These are phyloP conservation scores for Lampropteryx suffumata DNA, from an alignment of 2,888 invertebrate genomes.

Conservation along the genomic window DNA sequence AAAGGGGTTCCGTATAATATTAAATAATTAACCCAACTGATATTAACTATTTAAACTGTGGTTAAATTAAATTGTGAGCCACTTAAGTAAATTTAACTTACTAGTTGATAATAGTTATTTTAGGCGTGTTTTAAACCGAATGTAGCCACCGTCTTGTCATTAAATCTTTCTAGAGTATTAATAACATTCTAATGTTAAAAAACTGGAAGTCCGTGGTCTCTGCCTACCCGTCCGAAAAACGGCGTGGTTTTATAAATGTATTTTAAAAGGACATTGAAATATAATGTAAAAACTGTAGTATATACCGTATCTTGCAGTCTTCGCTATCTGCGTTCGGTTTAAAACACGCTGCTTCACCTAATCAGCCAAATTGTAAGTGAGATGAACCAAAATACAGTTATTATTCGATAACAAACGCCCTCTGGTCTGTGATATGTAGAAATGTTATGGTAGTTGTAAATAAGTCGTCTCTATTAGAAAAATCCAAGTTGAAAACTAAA, in stretches of 20 bases:
- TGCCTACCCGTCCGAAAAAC: no score
- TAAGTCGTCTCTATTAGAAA: slow-evolving; percentile 16
- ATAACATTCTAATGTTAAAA: no score
- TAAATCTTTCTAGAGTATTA: no score
- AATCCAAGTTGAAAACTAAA: slow-evolving; percentile 21
- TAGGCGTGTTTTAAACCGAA: slow-evolving; percentile 9
- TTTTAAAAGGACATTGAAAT: no score
- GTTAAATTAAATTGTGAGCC: slow-evolving; percentile 28
- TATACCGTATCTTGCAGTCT: slow-evolving; percentile 4
- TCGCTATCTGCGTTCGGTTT: slow-evolving; percentile 4
- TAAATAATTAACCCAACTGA: no score
- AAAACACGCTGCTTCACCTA: slow-evolving; percentile 41
- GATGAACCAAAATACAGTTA: slow-evolving; percentile 27
- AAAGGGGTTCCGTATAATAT: no score
- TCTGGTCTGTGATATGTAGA: slow-evolving; percentile 62
- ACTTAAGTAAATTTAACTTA: slow-evolving; percentile 2
- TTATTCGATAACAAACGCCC: slow-evolving; percentile 34
- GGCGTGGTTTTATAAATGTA: no score
- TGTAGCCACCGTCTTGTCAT: neutral
- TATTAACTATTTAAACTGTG: slow-evolving; percentile 18
- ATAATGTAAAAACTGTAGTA: no score
- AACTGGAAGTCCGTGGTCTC: no score
- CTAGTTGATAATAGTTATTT: slow-evolving; percentile 3
- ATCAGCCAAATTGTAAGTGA: slow-evolving; percentile 61
- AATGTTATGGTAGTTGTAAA: slow-evolving; percentile 23